phyloP scores from a whole-genome alignment of 2,797 vertebrate species.

The Enteromius afrohamiltoni region DNA sequence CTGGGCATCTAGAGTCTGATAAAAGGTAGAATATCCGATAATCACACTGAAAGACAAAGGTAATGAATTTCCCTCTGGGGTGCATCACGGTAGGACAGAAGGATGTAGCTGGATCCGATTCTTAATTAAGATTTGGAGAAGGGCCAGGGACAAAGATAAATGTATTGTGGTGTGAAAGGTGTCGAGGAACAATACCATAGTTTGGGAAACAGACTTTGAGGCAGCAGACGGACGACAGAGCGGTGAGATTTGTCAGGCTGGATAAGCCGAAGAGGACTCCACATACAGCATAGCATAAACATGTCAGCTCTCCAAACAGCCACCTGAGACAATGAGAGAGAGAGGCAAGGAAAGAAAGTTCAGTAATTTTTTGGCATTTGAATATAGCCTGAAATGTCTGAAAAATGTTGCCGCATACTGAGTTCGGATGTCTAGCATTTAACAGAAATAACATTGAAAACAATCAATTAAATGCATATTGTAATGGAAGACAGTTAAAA shows the following conservation, averaged over 20 bases:
- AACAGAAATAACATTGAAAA: not conserved
- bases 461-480: not conserved
- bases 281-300: constrained; percentile 85
- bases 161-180: not conserved
- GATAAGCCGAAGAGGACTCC: constrained; percentile 81
- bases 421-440: not conserved
- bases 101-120: not conserved
- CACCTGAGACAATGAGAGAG: constrained; percentile 66
- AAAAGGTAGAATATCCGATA: not conserved
- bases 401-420: not conserved
- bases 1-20: not conserved
- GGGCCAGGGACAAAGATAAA: not conserved
- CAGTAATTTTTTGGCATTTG: not conserved
- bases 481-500: not conserved
- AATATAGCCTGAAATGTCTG: not conserved
- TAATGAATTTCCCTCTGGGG: not conserved
- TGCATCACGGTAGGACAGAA: not conserved
- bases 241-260: constrained; percentile 81
- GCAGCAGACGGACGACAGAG: constrained; percentile 84
- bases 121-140: constrained; percentile 19
- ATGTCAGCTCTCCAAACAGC: constrained; percentile 80
- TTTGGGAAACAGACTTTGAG: constrained; percentile 86
- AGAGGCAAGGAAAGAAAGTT: not conserved
- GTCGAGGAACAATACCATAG: constrained; percentile 73
- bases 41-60: not conserved